Conservation (phyloP, 2,113 vertebrate genomes). For the Oxygymnocypris stewartii region DNA sequence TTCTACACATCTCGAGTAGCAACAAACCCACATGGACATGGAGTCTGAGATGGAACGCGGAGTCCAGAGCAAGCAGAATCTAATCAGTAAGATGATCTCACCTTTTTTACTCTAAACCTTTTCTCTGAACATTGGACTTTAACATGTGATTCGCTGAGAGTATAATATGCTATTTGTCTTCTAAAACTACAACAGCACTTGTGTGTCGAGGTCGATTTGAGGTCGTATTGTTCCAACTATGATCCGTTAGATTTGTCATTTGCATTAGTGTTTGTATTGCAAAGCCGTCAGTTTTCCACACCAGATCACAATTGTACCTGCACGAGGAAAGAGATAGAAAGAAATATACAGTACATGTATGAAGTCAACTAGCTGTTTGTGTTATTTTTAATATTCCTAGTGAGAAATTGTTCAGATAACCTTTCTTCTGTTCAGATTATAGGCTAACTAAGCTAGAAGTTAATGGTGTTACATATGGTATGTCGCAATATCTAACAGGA, state of each 20-base stretch:
- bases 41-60: slow-evolving; percentile 65
- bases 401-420: neutral
- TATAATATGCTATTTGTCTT: no score
- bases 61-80: slow-evolving; percentile 64
- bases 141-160: neutral
- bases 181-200: neutral
- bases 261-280: neutral
- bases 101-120: neutral
- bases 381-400: neutral
- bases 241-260: neutral
- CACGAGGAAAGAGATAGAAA: neutral
- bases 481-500: neutral
- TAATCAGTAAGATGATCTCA: slow-evolving; percentile 77
- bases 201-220: neutral
- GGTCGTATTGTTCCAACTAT: neutral
- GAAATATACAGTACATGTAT: neutral
- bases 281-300: neutral
- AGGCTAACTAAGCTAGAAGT: neutral
- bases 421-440: neutral
- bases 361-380: neutral
- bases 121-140: neutral
- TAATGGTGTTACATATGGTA: no score
- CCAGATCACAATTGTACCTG: neutral
- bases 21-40: slow-evolving; percentile 67
- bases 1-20: neutral